Percentiles rank a stretch among this genome's conserved stretches.
These are phyloP conservation scores for Saimiri boliviensis DNA, from an alignment of 2,113 vertebrate species.

Conservation along the genomic window DNA sequence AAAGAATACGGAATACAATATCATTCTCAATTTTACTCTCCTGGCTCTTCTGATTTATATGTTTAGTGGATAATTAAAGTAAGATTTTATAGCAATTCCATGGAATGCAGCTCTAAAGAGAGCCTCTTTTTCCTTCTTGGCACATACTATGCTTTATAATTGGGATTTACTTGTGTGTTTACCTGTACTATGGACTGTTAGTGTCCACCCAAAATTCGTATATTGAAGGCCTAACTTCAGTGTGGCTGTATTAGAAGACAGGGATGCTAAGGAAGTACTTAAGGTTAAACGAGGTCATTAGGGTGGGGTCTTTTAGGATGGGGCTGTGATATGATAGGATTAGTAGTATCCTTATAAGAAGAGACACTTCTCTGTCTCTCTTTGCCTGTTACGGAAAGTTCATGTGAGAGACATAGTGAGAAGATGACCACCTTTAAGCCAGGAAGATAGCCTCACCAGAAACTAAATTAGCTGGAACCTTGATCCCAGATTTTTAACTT, in stretches of 20 bases:
- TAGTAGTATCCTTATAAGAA: not conserved
- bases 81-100: not conserved
- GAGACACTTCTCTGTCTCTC: not conserved
- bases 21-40: not conserved
- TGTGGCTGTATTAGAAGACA: not conserved
- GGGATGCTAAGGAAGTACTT: not conserved
- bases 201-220: not conserved
- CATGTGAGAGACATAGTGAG: not conserved
- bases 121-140: not conserved
- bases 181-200: not conserved
- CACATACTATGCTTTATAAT: not conserved
- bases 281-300: not conserved
- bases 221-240: not conserved
- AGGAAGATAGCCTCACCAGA: not conserved
- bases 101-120: not conserved
- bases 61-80: conserved; percentile 16
- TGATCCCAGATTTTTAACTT: not conserved
- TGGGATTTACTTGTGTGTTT: not conserved
- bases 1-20: not conserved
- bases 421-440: not conserved
- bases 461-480: not conserved
- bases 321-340: not conserved
- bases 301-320: not conserved
- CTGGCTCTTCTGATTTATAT: conserved; percentile 1
- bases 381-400: not conserved